Evolutionary conservation across 2,113 vertebrate genomes (phyloP).

Genomic region (Cryptotis parvus): DNA sequence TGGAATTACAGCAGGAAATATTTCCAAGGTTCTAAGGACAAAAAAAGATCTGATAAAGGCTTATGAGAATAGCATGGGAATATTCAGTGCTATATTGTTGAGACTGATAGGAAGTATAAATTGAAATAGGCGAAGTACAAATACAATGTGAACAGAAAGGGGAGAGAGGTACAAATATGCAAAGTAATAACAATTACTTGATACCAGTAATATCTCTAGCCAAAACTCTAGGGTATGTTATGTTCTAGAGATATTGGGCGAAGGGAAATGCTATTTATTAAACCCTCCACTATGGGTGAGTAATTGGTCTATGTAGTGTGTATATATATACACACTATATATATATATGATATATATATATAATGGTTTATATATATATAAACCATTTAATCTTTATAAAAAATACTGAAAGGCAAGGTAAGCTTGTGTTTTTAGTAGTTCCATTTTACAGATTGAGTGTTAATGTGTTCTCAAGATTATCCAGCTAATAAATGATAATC

Average conservation of each 20-base stretch:
- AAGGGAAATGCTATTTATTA: constrained; percentile 22
- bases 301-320: not conserved
- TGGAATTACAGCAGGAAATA: not conserved
- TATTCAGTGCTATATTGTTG: not conserved
- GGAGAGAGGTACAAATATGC: not conserved
- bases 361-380: not conserved
- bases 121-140: not conserved
- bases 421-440: not conserved
- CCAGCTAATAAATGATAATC: constrained; percentile 26
- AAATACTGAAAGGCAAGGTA: not conserved
- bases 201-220: too few species aligned
- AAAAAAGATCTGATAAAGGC: not conserved
- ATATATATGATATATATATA: too few species aligned
- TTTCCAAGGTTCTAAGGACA: not conserved
- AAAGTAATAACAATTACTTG: not conserved
- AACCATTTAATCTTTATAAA: not conserved
- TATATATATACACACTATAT: too few species aligned
- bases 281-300: not conserved
- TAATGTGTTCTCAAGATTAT: constrained; percentile 19
- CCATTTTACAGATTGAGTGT: constrained; percentile 49
- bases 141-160: too few species aligned
- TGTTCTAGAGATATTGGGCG: not conserved
- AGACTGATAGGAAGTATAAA: not conserved
- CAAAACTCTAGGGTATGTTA: not conserved
- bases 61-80: not conserved